phyloP scores from a whole-genome alignment of 1,140 invertebrate species.

The Palaemon carinicauda region DNA sequence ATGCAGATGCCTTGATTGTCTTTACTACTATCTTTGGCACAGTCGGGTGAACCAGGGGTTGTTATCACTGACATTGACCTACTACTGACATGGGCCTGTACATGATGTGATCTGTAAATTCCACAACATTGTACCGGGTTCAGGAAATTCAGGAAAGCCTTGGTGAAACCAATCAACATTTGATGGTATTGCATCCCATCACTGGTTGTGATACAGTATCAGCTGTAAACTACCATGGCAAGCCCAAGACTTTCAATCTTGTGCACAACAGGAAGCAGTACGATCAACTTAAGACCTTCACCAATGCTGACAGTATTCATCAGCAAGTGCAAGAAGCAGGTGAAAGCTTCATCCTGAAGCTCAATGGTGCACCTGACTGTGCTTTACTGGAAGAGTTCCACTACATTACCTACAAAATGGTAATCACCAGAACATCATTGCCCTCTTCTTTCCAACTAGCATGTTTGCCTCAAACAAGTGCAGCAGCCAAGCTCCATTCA shows the following conservation, averaged over 20 bases:
- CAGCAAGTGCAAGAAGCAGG: constrained; percentile 31
- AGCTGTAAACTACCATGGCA: no score
- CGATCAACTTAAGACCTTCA: constrained; percentile 2
- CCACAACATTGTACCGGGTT: neutral
- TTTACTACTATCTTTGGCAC: no score
- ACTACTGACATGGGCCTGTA: no score
- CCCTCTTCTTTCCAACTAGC: neutral
- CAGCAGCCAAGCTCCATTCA: constrained; percentile 18
- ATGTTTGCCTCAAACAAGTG: neutral
- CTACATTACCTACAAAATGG: constrained; percentile 8
- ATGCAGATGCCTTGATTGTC: no score
- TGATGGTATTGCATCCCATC: constrained; percentile 1
- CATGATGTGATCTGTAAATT: no score
- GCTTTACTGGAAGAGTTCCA: neutral
- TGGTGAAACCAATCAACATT: neutral
- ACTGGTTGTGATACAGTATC: neutral
- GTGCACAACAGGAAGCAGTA: constrained; percentile 4
- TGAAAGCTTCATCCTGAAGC: constrained; percentile 24
- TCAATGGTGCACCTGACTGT: neutral
- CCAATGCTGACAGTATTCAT: neutral
- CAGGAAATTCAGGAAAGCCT: neutral
- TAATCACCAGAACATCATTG: neutral
- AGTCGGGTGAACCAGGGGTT: no score
- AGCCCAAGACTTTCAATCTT: neutral
- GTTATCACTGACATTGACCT: no score